Conservation (phyloP, 2,888 invertebrate species). For the Salpingus planirostris region DNA sequence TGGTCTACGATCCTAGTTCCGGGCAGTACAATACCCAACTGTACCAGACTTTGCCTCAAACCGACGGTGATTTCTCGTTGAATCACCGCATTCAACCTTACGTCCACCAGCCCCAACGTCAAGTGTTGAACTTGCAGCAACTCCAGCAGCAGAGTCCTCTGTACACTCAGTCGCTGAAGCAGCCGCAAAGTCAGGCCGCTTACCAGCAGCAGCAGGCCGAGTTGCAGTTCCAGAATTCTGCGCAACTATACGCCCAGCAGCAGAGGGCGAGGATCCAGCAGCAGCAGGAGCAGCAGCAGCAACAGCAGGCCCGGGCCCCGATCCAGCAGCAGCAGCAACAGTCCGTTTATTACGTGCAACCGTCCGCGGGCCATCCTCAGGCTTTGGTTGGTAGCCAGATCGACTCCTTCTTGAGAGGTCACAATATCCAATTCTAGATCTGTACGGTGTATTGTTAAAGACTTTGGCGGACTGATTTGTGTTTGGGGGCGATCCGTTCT, state of each 20-base stretch:
- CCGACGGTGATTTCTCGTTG: slow-evolving; percentile 59
- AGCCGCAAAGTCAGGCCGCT: slow-evolving; percentile 28
- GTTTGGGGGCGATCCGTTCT: slow-evolving; percentile 6
- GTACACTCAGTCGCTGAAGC: slow-evolving; percentile 44
- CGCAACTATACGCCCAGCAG: slow-evolving; percentile 43
- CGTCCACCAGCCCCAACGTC: slow-evolving; percentile 49
- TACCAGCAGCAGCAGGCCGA: slow-evolving; percentile 60
- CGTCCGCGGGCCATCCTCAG: slow-evolving; percentile 35
- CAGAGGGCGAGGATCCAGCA: slow-evolving; percentile 41
- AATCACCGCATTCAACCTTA: slow-evolving; percentile 69
- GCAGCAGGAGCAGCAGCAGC: slow-evolving; percentile 36
- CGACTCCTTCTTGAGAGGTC: slow-evolving; percentile 70
- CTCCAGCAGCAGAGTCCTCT: slow-evolving; percentile 47
- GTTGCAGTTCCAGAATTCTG: slow-evolving; percentile 50
- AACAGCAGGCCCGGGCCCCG: slow-evolving; percentile 33
- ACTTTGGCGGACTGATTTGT: slow-evolving; percentile 13
- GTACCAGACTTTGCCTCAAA: slow-evolving; percentile 67
- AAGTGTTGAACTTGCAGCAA: slow-evolving; percentile 51
- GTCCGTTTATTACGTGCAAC: slow-evolving; percentile 54
- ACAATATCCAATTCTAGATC: slow-evolving; percentile 54
- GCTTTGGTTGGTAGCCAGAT: slow-evolving; percentile 58
- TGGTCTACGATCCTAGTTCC: slow-evolving; percentile 66
- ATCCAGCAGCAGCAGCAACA: slow-evolving; percentile 34
- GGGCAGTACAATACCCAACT: slow-evolving; percentile 73
- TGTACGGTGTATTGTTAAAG: slow-evolving; percentile 16